A percentile compares a stretch with the other conserved stretches of the same genome.
phyloP scores from a whole-genome alignment of 2,888 invertebrate species.

The Meganola albula region DNA sequence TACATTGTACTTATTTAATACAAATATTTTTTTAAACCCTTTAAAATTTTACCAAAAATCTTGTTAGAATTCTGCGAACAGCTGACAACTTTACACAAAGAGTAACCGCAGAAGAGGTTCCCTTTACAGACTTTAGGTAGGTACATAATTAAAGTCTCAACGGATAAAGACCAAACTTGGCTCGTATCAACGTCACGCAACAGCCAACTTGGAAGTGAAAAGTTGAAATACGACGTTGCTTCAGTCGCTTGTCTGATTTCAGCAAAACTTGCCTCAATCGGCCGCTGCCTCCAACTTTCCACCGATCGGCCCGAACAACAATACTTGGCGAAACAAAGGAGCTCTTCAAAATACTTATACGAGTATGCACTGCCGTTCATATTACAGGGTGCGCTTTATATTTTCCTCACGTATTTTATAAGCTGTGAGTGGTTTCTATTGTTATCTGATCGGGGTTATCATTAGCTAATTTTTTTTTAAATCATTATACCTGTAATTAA shows the following conservation, averaged over 20 bases:
- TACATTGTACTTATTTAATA: too few species aligned
- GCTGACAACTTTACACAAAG: too few species aligned
- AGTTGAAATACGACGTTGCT: conserved; percentile 64
- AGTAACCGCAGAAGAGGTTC: too few species aligned
- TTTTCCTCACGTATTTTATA: conserved; percentile 18
- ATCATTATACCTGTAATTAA: conserved; percentile 12
- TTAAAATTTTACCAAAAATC: too few species aligned
- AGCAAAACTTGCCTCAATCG: conserved; percentile 57
- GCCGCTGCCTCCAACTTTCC: conserved; percentile 54
- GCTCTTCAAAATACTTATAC: conserved; percentile 49
- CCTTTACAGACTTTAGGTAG: too few species aligned
- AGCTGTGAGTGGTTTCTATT: conserved; percentile 13
- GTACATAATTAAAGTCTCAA: conserved; percentile 54
- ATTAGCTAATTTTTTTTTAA: conserved; percentile 13
- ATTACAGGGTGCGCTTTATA: conserved; percentile 34
- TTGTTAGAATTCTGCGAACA: too few species aligned
- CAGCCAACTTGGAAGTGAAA: conserved; percentile 56
- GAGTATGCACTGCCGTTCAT: conserved; percentile 42
- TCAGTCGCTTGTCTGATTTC: conserved; percentile 65
- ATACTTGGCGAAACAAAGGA: conserved; percentile 61
- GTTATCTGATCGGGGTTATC: conserved; percentile 14
- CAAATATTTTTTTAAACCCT: too few species aligned
- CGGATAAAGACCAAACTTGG: conserved; percentile 60
- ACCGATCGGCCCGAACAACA: conserved; percentile 56
- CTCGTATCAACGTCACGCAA: conserved; percentile 62